These are phyloP conservation scores for Physeter macrocephalus DNA, from an alignment of 2,113 vertebrate species.

Conservation along the genomic window DNA sequence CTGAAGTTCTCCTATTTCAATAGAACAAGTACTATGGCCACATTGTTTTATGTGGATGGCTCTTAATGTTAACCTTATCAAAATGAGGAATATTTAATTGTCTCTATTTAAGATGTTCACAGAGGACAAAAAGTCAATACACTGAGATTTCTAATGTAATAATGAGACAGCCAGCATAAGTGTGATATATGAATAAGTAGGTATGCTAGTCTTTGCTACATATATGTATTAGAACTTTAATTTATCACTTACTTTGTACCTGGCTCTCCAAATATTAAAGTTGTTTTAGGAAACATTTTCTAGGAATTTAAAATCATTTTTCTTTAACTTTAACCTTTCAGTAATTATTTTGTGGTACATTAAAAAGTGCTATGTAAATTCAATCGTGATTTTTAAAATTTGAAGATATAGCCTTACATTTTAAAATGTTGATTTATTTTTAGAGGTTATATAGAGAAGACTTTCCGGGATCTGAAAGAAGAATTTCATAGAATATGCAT, in stretches of 20 bases:
- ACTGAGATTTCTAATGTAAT: slow-evolving; percentile 32
- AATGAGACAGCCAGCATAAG: background rate
- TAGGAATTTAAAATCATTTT: slow-evolving; percentile 37
- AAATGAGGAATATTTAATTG: slow-evolving; percentile 19
- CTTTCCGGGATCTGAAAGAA: slow-evolving; percentile 92
- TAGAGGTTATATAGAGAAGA: slow-evolving; percentile 88
- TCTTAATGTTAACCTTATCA: slow-evolving; percentile 29
- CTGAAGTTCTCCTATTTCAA: background rate
- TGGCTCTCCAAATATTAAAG: slow-evolving; percentile 24
- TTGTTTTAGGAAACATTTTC: background rate
- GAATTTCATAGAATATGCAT: slow-evolving; percentile 91
- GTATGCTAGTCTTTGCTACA: background rate
- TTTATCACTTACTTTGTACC: slow-evolving; percentile 17
- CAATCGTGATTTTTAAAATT: slow-evolving; percentile 47
- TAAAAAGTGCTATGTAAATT: slow-evolving; percentile 7
- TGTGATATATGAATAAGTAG: slow-evolving; percentile 28
- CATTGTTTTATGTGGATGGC: background rate
- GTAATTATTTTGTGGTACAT: background rate
- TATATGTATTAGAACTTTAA: slow-evolving; percentile 23
- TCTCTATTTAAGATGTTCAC: slow-evolving; percentile 43
- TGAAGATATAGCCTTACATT: slow-evolving; percentile 60
- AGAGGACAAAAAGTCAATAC: slow-evolving; percentile 6
- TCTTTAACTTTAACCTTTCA: slow-evolving; percentile 25
- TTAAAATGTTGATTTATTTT: slow-evolving; percentile 74
- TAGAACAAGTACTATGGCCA: background rate